Conservation (phyloP, 2,113 vertebrate genomes). For the Scartelaos histophorus region DNA sequence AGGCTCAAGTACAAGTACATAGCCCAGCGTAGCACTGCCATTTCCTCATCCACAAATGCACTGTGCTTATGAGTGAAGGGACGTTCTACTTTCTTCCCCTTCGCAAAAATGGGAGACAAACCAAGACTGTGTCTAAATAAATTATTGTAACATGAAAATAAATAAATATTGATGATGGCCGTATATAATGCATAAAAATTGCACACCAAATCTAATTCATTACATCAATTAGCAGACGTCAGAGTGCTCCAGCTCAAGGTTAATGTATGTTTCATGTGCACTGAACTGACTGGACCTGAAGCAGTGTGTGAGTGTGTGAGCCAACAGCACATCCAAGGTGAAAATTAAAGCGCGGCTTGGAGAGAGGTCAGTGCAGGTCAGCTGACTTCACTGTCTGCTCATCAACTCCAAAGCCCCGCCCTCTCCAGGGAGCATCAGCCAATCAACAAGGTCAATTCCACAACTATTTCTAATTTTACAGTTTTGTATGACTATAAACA, state of each 20-base stretch:
- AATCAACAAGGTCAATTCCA: too few species aligned
- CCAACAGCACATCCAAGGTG: slow-evolving; percentile 5
- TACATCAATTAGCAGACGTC: neutral
- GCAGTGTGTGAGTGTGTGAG: neutral
- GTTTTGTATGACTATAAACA: too few species aligned
- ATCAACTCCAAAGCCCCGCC: neutral
- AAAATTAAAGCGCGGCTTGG: slow-evolving; percentile 14
- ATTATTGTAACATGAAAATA: neutral
- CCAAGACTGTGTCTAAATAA: neutral
- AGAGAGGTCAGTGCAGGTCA: neutral
- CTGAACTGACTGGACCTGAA: neutral
- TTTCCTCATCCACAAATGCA: too few species aligned
- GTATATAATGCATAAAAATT: slow-evolving; percentile 8
- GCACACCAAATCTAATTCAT: neutral
- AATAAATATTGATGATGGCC: neutral
- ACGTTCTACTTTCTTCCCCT: neutral
- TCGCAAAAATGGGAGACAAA: neutral
- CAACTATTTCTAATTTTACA: too few species aligned
- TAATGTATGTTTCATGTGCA: neutral
- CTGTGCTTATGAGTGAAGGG: neutral
- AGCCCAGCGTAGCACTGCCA: too few species aligned
- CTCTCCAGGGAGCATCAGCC: neutral
- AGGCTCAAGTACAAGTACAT: too few species aligned
- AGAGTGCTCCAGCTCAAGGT: neutral
- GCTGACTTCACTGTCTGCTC: neutral